Evolutionary conservation across 2,888 invertebrate genomes (phyloP).

Genomic region (Euzophera pinguis): DNA sequence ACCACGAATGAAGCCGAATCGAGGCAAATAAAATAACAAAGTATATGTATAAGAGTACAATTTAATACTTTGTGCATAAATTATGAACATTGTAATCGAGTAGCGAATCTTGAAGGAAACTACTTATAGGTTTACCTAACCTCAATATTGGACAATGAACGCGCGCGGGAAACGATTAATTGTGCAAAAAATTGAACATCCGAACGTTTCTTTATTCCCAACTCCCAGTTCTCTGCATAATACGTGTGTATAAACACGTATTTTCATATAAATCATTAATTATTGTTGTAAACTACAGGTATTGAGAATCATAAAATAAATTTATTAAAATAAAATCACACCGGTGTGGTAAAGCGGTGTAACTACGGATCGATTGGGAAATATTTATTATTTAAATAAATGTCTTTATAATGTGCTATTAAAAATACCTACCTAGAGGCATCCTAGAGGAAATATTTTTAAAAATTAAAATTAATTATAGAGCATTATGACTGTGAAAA

Average conservation of each 20-base stretch:
- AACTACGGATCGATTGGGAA: too few species aligned
- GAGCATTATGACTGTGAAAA: slow-evolving; percentile 30
- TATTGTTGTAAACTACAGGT: too few species aligned
- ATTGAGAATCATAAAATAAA: slow-evolving; percentile 1
- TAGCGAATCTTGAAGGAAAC: not conserved
- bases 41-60: too few species aligned
- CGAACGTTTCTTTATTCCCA: slow-evolving; percentile 40
- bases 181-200: slow-evolving; percentile 44
- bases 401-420: not conserved
- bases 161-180: slow-evolving; percentile 58
- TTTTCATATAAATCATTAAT: slow-evolving; percentile 6
- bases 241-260: slow-evolving; percentile 30
- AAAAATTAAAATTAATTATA: not conserved
- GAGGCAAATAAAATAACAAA: too few species aligned
- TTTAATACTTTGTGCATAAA: too few species aligned
- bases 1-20: too few species aligned
- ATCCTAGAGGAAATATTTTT: too few species aligned
- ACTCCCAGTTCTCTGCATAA: slow-evolving; percentile 20
- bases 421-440: not conserved
- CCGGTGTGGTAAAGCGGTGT: too few species aligned
- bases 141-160: slow-evolving; percentile 42
- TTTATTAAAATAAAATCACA: not conserved
- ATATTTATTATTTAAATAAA: too few species aligned
- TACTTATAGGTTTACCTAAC: slow-evolving; percentile 23
- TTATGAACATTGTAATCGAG: too few species aligned